phyloP scores from a whole-genome alignment of 2,797 vertebrate species.

The Tympanoctomys barrerae region DNA sequence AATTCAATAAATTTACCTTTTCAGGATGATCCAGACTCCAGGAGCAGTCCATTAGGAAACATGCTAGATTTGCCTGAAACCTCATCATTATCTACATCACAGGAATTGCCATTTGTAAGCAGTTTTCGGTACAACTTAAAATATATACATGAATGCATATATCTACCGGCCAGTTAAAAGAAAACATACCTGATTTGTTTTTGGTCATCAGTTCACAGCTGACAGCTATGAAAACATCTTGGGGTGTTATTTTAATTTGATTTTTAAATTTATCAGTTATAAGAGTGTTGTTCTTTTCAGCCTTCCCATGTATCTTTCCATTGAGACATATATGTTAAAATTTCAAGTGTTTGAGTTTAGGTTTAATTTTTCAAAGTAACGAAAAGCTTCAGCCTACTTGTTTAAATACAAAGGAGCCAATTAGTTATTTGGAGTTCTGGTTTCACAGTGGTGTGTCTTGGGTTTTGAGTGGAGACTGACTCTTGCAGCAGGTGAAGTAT shows the following conservation, averaged over 20 bases:
- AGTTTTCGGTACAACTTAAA: conserved; percentile 85
- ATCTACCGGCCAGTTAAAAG: conserved; percentile 71
- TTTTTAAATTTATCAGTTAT: conserved; percentile 63
- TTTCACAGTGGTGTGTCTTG: not conserved
- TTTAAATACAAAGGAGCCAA: not conserved
- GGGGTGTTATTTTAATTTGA: conserved; percentile 60
- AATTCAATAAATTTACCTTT: conserved; percentile 83
- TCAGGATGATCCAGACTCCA: conserved; percentile 85
- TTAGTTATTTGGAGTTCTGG: conserved; percentile 15
- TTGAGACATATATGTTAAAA: conserved; percentile 19
- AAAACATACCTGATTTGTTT: conserved; percentile 61
- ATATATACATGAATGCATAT: conserved; percentile 72
- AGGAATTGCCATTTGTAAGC: conserved; percentile 88
- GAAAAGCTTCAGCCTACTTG: not conserved
- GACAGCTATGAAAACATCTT: conserved; percentile 61
- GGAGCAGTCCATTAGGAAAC: conserved; percentile 84
- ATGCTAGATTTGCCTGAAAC: conserved; percentile 86
- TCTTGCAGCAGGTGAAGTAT: conserved; percentile 43
- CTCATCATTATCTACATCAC: conserved; percentile 83
- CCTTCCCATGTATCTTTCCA: conserved; percentile 45
- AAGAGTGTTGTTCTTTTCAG: conserved; percentile 56
- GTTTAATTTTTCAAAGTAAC: conserved; percentile 47
- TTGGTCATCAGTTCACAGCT: conserved; percentile 65
- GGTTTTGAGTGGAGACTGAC: not conserved
- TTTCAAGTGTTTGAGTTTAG: conserved; percentile 54